Base-by-base conservation (phyloP, 1,140 invertebrate genomes). In the Nymphalis io region DNA sequence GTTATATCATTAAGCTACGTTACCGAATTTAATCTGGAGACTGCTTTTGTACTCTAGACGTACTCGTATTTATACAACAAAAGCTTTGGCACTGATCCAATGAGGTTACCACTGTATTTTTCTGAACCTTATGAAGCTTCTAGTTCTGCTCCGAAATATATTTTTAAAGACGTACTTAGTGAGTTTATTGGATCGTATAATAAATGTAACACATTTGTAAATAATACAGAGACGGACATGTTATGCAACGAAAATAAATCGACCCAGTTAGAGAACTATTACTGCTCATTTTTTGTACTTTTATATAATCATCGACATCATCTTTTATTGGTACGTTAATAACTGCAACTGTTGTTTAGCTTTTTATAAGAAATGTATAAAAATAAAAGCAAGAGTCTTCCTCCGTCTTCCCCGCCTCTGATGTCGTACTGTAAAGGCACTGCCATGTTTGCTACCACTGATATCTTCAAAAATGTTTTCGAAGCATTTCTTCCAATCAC, bases 1-100 rank as follows among this genome's bases (percentile, higher is more conserved):
- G 66, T 80, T 79, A 70, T 85, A 88, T 88, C 85, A 81, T 83
- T 87, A 88, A 91, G 83, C 85, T 90, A 91, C 90, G 84, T 92
- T 91, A 90, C 87, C 89, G 89, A 90, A 88, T 89, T 90, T 90
- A 91, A 84, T 90, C 88, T 90, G 87, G 88, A 90, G 87, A 91
- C 87, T 90, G 89, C 86, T 92, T 90, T 91, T 90, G 88, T 91
- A 91, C 87, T 89, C 87, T 89, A 89, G 82, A 86, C 81, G 76
- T 90, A 89, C 81, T 84, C 79, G 79, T 87, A 86, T 85, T 85
- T 91, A 88, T 88, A 83, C 74, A 80, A 79, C 79, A 83, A 84
- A 84, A 73, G 87, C 87, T 91, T 89, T 84, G 84, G 87, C 87
- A 85, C 84, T 84, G 75, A 81, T 80, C 79, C 76, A 78, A 82